phyloP scores from a whole-genome alignment of 2,113 vertebrate genomes.

The Columba janthina region DNA sequence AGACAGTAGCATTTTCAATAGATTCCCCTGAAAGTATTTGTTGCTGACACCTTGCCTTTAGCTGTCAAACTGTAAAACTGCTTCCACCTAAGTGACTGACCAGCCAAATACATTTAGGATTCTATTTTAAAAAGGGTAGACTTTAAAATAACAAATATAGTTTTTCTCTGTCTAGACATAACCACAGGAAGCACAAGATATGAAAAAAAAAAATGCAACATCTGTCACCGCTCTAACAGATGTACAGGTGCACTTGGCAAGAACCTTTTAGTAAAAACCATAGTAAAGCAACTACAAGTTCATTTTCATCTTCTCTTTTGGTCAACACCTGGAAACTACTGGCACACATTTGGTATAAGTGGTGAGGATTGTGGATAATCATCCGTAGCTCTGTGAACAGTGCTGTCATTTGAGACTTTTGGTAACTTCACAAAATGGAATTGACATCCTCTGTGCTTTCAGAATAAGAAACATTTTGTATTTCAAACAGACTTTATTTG shows the following conservation, averaged over 20 bases:
- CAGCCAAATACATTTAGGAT: background rate
- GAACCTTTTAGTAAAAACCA: background rate
- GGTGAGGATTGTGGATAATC: background rate
- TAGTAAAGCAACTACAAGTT: background rate
- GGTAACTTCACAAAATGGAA: background rate
- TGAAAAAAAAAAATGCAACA: background rate
- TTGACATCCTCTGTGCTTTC: background rate
- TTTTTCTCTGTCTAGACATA: slow-evolving; percentile 51
- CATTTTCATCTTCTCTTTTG: background rate
- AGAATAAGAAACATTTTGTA: background rate
- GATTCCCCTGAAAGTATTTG: slow-evolving; percentile 7
- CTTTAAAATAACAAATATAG: background rate
- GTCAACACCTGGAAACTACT: background rate
- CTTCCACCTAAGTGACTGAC: background rate
- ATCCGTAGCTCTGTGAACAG: background rate
- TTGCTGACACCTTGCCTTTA: background rate
- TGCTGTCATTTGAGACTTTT: background rate
- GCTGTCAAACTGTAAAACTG: slow-evolving; percentile 8
- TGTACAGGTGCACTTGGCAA: slow-evolving; percentile 5
- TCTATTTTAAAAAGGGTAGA: slow-evolving; percentile 1
- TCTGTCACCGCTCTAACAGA: background rate
- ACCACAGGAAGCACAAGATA: slow-evolving; percentile 7
- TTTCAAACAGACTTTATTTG: background rate
- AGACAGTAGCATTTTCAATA: background rate
- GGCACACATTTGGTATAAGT: background rate